Evolutionary conservation across 2,113 vertebrate genomes (phyloP).

Genomic region (Ochotona princeps): DNA sequence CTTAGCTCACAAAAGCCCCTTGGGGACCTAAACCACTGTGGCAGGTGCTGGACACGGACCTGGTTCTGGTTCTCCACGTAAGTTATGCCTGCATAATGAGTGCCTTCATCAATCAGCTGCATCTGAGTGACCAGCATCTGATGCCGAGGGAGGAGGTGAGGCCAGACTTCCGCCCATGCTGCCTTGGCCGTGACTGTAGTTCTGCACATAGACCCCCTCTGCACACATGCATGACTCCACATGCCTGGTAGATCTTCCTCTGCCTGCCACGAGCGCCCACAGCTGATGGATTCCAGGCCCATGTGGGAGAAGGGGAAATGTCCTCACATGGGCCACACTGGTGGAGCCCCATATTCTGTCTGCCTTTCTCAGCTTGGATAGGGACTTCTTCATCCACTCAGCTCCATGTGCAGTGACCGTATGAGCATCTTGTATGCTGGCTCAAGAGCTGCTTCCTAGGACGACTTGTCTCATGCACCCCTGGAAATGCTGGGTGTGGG

Average conservation of each 20-base stretch:
- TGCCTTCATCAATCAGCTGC: too few relatives aligned
- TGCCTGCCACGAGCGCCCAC: background rate
- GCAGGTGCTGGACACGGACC: too few relatives aligned
- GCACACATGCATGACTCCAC: fast-evolving
- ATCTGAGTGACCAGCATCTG: too few relatives aligned
- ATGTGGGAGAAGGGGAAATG: fast-evolving
- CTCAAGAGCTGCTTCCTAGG: background rate
- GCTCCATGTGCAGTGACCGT: too few relatives aligned
- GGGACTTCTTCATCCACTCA: background rate
- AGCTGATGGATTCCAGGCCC: fast-evolving
- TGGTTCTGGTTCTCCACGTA: background rate
- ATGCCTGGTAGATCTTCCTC: background rate
- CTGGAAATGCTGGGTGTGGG: background rate
- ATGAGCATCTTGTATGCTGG: background rate
- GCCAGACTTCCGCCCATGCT: too few relatives aligned
- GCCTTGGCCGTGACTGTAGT: too few relatives aligned
- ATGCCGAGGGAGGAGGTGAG: too few relatives aligned
- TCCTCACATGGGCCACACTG: fast-evolving
- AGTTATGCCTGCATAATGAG: background rate
- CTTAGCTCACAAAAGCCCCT: background rate
- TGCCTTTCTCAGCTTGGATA: too few relatives aligned
- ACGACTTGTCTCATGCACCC: fast-evolving
- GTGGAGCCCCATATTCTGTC: too few relatives aligned
- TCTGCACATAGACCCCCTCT: background rate
- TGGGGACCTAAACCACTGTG: background rate